phyloP scores from a whole-genome alignment of 2,888 invertebrate genomes.

The Vesta saturnalis region DNA sequence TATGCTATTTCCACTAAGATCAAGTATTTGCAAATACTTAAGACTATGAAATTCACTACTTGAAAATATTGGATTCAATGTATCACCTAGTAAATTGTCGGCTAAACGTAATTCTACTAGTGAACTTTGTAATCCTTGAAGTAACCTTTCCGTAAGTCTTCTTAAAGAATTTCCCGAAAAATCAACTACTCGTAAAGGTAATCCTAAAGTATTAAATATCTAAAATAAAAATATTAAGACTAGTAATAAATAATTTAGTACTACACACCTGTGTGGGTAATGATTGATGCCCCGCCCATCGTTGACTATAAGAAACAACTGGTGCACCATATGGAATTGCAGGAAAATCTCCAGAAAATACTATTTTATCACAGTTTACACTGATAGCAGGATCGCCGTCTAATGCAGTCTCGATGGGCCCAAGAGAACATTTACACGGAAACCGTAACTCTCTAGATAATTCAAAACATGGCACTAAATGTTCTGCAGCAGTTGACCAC shows the following conservation, averaged over 20 bases:
- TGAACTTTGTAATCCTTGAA: conserved; percentile 73
- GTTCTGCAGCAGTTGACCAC: conserved; percentile 36
- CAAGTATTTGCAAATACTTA: conserved; percentile 75
- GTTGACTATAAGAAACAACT: conserved; percentile 81
- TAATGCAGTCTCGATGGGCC: conserved; percentile 63
- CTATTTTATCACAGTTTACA: conserved; percentile 85
- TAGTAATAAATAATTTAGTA: background rate
- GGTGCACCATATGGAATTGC: conserved; percentile 82
- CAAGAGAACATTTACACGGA: conserved; percentile 73
- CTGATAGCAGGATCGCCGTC: conserved; percentile 66
- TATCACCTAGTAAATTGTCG: conserved; percentile 88
- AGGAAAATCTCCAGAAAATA: conserved; percentile 82
- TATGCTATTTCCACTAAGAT: conserved; percentile 83
- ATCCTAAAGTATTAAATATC: conserved; percentile 76
- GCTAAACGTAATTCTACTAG: conserved; percentile 77
- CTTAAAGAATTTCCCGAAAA: conserved; percentile 85
- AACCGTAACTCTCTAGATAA: conserved; percentile 78
- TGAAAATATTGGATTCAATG: conserved; percentile 90
- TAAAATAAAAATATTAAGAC: conserved; percentile 52
- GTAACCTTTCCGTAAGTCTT: conserved; percentile 78
- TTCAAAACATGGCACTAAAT: conserved; percentile 74
- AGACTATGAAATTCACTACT: conserved; percentile 85
- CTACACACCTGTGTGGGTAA: conserved; percentile 73
- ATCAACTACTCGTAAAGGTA: conserved; percentile 81
- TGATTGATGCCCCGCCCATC: conserved; percentile 82